Base-by-base conservation (phyloP, 2,888 invertebrate genomes). In the Ophioninae sp. region DNA sequence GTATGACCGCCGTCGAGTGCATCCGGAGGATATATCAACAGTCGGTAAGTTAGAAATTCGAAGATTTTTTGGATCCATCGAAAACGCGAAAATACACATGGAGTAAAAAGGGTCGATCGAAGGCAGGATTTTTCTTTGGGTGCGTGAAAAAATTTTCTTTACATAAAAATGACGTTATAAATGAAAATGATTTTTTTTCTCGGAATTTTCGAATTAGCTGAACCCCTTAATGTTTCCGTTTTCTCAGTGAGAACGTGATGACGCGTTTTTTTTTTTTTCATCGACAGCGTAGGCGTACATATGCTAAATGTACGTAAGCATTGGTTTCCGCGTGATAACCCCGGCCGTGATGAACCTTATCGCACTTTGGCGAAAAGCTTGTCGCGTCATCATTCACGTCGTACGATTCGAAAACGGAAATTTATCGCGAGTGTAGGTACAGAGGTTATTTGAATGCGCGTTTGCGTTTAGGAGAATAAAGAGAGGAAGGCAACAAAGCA, bases 11-110 rank as follows among this genome's bases (percentile, higher is more conserved):
- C 68, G 91, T 95, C 89, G 95, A 98, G 92, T 97, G 97, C 91
- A 96, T 98, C 87, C 95, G 95, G 90, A 95, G 96, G 94, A 97
- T 98, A 94, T 98, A 98, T 93, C 94, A 95, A 85, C 95, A 95
- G 93, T 95, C 95, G 93, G 97, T 96, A 93, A 94, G 94, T 81
- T 56, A 64, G 56, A 50, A 67, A 59, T 13, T 41, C n/a, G 69
- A 70, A 57, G 57, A 23, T 50, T 50, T 70, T 69, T 78, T 65
- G 81, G 78, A 81, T 84, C 81, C 81, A 78, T 78, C 81, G 83
- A 78, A 13, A 44, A 44, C 8, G 44, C 41, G 10, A 67, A n/a
- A 67, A 67, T 21, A 20, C 8, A 41, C 13, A 44, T 10, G 3
- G 10, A 44, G 7, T 30, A 44, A 44, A 44, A 44, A 10, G 8